Conservation (phyloP, 2,888 invertebrate species). For the Agrochola litura region DNA sequence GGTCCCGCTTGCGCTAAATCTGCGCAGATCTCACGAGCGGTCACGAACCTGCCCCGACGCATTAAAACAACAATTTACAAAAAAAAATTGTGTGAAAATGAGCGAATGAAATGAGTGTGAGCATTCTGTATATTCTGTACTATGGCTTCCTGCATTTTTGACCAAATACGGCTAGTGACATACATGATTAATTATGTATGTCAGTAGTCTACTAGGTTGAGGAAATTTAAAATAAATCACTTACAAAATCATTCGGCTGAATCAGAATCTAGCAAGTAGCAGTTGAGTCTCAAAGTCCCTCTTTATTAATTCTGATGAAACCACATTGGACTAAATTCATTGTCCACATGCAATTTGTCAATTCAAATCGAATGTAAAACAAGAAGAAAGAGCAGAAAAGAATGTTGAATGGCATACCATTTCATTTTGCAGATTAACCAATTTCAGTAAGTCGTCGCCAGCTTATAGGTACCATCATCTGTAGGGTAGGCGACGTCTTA, state of each 20-base stretch:
- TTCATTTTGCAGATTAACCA: neutral
- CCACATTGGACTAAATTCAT: neutral
- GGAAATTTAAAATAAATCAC: neutral
- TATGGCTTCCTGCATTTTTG: neutral
- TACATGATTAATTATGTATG: too few relatives aligned
- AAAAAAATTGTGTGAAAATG: slow-evolving; percentile 28
- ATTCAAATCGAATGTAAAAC: too few relatives aligned
- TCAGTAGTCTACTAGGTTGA: neutral
- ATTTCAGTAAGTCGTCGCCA: neutral
- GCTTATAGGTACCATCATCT: neutral
- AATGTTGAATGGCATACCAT: neutral
- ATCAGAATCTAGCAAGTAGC: neutral
- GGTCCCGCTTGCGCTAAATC: slow-evolving; percentile 23
- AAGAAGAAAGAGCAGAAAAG: neutral
- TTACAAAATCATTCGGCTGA: neutral
- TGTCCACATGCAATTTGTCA: neutral
- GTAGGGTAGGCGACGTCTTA: neutral
- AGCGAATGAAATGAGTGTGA: too few relatives aligned
- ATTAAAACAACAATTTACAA: slow-evolving; percentile 38
- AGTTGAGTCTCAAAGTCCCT: neutral
- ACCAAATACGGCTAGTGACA: neutral
- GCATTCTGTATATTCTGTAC: slow-evolving; percentile 2
- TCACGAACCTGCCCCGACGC: slow-evolving; percentile 37
- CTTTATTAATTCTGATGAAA: neutral
- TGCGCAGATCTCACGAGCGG: slow-evolving; percentile 39